These are phyloP conservation scores for Margarornis squamiger DNA, from an alignment of 2,797 vertebrate species.

Conservation along the genomic window DNA sequence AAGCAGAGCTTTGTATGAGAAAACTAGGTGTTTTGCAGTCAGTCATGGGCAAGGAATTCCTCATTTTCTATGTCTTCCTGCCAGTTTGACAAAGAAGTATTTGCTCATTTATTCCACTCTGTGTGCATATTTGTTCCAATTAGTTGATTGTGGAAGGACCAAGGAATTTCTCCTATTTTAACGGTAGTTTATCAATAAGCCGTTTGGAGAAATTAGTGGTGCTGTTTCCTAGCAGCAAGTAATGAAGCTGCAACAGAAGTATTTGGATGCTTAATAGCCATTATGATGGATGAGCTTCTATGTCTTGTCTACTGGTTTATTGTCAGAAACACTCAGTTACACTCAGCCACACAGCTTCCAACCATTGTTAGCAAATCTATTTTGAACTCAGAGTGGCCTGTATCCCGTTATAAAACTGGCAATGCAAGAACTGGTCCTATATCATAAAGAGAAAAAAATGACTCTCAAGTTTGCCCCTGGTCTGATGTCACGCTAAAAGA, in stretches of 20 bases:
- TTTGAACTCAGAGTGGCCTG: neutral
- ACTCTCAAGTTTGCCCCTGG: neutral
- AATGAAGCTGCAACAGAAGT: neutral
- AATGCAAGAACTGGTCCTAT: neutral
- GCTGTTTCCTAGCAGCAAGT: constrained; percentile 2
- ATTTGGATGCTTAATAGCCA: neutral
- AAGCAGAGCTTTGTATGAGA: neutral
- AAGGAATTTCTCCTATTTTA: neutral
- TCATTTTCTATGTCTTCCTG: neutral
- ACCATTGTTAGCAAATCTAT: neutral
- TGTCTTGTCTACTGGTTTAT: neutral
- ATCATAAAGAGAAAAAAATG: neutral
- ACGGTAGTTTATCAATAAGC: neutral
- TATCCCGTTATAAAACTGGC: neutral
- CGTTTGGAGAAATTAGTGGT: neutral
- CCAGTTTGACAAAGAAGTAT: neutral
- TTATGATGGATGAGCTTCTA: neutral
- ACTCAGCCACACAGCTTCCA: neutral
- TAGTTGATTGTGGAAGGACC: neutral
- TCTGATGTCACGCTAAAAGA: neutral
- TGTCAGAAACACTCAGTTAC: neutral
- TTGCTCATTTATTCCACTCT: neutral
- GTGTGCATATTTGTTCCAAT: neutral
- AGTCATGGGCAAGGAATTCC: neutral
- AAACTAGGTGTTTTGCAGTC: neutral